Conservation (phyloP, 2,113 vertebrate genomes). For the Protobothrops flavoviridis region DNA sequence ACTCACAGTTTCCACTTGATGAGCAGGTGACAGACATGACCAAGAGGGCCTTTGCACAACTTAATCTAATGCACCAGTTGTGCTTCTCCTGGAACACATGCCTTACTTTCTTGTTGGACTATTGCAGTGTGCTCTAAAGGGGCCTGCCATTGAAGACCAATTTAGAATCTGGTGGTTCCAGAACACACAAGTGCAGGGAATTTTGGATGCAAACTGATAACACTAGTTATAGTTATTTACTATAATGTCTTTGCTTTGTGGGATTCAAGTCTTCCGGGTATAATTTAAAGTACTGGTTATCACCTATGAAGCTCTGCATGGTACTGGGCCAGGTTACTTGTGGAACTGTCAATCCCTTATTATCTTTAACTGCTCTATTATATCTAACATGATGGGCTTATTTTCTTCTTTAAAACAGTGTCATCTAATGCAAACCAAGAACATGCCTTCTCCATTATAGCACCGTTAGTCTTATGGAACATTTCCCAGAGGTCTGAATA, state of each 20-base stretch:
- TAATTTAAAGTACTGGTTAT: background rate
- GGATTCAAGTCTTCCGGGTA: background rate
- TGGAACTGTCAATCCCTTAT: background rate
- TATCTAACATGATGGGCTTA: background rate
- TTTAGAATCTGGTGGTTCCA: background rate
- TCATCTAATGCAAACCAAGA: background rate
- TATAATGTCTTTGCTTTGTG: background rate
- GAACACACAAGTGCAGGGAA: background rate
- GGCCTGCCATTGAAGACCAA: background rate
- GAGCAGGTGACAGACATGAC: background rate
- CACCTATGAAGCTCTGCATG: background rate
- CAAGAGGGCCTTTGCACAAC: background rate
- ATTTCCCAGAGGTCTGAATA: background rate
- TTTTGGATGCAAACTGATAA: background rate
- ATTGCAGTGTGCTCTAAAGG: background rate
- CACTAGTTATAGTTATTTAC: background rate
- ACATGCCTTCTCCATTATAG: background rate
- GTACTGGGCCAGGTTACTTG: background rate
- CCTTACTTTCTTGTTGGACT: background rate
- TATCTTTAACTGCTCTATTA: background rate
- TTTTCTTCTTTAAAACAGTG: background rate
- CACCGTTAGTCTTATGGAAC: background rate
- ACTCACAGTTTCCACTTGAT: background rate
- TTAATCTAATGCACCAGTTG: background rate
- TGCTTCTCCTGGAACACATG: background rate